phyloP scores from a whole-genome alignment of 2,888 invertebrate species.

The Caradrina clavipalpis region DNA sequence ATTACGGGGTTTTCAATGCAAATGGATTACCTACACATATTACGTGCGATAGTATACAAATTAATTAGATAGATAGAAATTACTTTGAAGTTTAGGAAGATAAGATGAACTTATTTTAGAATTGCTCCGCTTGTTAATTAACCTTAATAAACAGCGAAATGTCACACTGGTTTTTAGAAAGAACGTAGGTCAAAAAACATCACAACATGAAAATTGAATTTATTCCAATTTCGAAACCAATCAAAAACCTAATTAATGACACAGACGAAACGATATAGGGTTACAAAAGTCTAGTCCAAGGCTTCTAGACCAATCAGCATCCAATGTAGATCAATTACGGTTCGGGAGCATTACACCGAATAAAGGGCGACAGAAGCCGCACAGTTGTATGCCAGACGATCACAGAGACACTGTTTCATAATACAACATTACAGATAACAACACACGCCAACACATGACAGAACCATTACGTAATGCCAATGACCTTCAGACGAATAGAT shows the following conservation, averaged over 20 bases:
- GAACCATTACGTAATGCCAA: slow-evolving; percentile 29
- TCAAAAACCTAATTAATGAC: background rate
- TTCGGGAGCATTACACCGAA: slow-evolving; percentile 1
- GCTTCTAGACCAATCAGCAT: slow-evolving; percentile 1
- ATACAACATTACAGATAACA: slow-evolving; percentile 27
- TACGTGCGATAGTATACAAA: too few relatives aligned
- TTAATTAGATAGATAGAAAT: too few relatives aligned
- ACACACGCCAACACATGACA: background rate
- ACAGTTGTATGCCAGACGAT: background rate
- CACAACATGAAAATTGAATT: too few relatives aligned
- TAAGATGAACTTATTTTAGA: too few relatives aligned
- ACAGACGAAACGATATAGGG: background rate
- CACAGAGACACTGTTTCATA: slow-evolving; percentile 26
- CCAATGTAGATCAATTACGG: slow-evolving; percentile 5
- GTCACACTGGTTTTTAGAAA: too few relatives aligned
- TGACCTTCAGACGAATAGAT: slow-evolving; percentile 46
- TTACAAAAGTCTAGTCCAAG: background rate
- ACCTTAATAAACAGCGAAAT: too few relatives aligned
- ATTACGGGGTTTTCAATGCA: too few relatives aligned
- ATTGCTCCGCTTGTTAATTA: too few relatives aligned
- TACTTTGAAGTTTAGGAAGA: too few relatives aligned
- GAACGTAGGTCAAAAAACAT: too few relatives aligned
- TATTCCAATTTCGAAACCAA: too few relatives aligned
- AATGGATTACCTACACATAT: too few relatives aligned
- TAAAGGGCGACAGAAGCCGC: background rate